Percentiles rank a stretch among this genome's conserved stretches.
phyloP scores from a whole-genome alignment of 2,888 invertebrate genomes.

The Stenotaenia linearis region DNA sequence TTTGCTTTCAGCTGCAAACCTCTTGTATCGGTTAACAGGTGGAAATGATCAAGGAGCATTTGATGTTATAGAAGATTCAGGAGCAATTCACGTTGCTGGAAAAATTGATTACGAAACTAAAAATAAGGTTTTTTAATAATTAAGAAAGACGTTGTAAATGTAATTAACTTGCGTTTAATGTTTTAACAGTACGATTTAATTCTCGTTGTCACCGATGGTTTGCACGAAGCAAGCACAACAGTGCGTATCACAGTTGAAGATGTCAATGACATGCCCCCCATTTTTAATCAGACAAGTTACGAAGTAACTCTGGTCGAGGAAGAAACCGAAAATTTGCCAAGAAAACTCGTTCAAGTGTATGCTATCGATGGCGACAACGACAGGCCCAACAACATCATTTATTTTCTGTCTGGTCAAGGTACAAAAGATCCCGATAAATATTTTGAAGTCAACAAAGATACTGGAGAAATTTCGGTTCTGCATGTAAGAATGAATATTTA shows the following conservation, averaged over 20 bases:
- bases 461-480: slow-evolving; percentile 88
- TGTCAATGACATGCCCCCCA: slow-evolving; percentile 87
- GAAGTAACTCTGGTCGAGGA: slow-evolving; percentile 73
- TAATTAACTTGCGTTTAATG: slow-evolving; percentile 32
- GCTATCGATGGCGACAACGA: slow-evolving; percentile 46
- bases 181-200: slow-evolving; percentile 65
- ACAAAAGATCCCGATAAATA: slow-evolving; percentile 50
- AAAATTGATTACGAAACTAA: slow-evolving; percentile 89
- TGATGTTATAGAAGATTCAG: slow-evolving; percentile 58
- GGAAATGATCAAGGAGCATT: slow-evolving; percentile 85
- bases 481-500: slow-evolving; percentile 60
- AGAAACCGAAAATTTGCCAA: slow-evolving; percentile 47
- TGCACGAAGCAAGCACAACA: slow-evolving; percentile 71
- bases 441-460: slow-evolving; percentile 90
- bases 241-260: slow-evolving; percentile 81
- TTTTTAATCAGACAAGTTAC: slow-evolving; percentile 65
- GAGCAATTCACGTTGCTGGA: slow-evolving; percentile 95
- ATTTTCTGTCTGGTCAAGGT: slow-evolving; percentile 38
- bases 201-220: slow-evolving; percentile 76
- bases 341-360: slow-evolving; percentile 42
- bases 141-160: background rate
- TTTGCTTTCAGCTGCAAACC: slow-evolving; percentile 60
- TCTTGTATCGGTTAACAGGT: slow-evolving; percentile 77
- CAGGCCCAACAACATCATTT: slow-evolving; percentile 43
- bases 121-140: slow-evolving; percentile 40